Percentiles rank a stretch among this genome's conserved stretches.
Evolutionary conservation across 2,113 vertebrate species (phyloP).

Genomic region (Phoxinus phoxinus): DNA sequence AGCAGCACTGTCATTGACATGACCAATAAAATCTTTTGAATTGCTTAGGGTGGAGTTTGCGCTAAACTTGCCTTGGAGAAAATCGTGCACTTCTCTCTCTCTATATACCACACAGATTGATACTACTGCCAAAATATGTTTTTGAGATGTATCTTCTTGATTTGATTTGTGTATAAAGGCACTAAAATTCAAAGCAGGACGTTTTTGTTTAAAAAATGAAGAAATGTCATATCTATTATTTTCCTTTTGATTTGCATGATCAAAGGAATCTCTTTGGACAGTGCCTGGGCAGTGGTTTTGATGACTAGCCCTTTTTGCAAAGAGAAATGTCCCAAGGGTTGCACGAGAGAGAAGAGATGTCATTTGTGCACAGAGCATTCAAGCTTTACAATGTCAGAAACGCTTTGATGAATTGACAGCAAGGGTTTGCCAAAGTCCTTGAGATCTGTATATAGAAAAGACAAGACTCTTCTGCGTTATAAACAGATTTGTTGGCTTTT

Average conservation of each 20-base stretch:
- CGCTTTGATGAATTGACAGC: conserved; percentile 23
- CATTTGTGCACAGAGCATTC: conserved; percentile 16
- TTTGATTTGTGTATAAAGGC: not conserved
- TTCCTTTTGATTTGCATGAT: not conserved
- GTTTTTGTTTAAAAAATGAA: not conserved
- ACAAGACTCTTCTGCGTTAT: not conserved
- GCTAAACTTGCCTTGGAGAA: not conserved
- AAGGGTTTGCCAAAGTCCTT: not conserved
- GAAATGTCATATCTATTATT: not conserved
- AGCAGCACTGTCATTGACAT: not conserved
- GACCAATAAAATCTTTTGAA: not conserved
- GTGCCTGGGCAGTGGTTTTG: conserved; percentile 11
- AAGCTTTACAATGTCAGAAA: conserved; percentile 39
- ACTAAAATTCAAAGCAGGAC: not conserved
- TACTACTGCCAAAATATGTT: not conserved
- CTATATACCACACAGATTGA: not conserved
- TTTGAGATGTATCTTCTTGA: not conserved
- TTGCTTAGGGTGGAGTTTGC: not conserved
- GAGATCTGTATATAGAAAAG: conserved; percentile 17
- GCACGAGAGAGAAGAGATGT: conserved; percentile 35
- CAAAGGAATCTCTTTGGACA: not conserved
- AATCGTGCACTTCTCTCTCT: conserved; percentile 5
- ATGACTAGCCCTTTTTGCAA: not conserved
- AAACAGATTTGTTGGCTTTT: not conserved
- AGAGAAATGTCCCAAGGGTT: conserved; percentile 32